Evolutionary conservation across 2,888 invertebrate genomes (phyloP).

Genomic region (Papilio elwesi): DNA sequence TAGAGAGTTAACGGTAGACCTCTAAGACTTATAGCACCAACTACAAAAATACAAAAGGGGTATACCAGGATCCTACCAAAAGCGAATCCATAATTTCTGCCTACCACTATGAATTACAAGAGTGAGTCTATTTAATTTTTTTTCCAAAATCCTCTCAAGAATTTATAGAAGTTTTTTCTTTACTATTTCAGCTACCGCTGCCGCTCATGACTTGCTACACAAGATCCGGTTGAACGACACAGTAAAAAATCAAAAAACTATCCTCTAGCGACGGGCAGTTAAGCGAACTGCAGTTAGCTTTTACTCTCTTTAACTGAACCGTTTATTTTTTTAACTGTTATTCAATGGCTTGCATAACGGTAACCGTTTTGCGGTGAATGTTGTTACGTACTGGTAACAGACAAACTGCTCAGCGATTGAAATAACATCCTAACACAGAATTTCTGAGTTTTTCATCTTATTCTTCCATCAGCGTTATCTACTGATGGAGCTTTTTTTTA

Average conservation of each 20-base stretch:
- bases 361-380: conserved; percentile 38
- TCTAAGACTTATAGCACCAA: too few species aligned
- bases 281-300: conserved; percentile 34
- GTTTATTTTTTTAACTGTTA: conserved; percentile 54
- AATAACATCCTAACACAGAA: background rate
- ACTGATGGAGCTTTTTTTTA: too few species aligned
- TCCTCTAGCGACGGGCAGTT: conserved; percentile 21
- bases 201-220: background rate
- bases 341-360: conserved; percentile 48
- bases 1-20: too few species aligned
- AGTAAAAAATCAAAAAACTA: conserved; percentile 37
- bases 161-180: too few species aligned
- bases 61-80: background rate
- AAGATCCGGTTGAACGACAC: conserved; percentile 18
- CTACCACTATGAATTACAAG: too few species aligned
- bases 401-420: conserved; percentile 1
- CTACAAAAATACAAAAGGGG: too few species aligned
- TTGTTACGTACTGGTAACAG: conserved; percentile 26
- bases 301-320: conserved; percentile 35
- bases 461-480: too few species aligned
- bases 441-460: background rate
- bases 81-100: too few species aligned
- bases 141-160: too few species aligned
- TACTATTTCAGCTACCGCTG: background rate
- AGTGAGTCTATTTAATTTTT: too few species aligned